These are phyloP conservation scores for Aphyosemion australe DNA, from an alignment of 2,113 vertebrate genomes.

Conservation along the genomic window DNA sequence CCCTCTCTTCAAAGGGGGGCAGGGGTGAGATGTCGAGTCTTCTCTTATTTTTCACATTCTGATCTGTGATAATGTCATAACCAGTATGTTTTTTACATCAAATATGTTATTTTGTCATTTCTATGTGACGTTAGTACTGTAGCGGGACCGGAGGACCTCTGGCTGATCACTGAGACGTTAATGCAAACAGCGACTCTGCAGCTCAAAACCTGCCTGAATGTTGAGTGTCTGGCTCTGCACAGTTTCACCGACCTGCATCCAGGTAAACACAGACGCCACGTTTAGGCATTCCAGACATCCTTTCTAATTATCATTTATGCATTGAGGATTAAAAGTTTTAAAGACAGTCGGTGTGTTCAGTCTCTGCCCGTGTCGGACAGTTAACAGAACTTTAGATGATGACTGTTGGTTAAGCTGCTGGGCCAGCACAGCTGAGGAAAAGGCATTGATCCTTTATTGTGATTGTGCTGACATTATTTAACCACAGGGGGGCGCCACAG, in stretches of 20 bases:
- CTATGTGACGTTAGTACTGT: constrained; percentile 78
- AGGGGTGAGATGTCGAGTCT: constrained; percentile 81
- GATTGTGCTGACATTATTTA: background rate
- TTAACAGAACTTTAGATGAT: too few species aligned
- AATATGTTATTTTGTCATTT: too few species aligned
- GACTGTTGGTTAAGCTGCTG: too few species aligned
- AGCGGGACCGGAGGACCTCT: constrained; percentile 92
- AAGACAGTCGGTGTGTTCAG: too few species aligned
- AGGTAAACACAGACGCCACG: constrained; percentile 75
- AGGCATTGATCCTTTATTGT: background rate
- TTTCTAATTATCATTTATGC: too few species aligned
- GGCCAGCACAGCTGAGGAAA: too few species aligned
- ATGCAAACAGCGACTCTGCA: constrained; percentile 90
- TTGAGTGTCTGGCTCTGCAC: constrained; percentile 91
- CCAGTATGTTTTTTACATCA: too few species aligned
- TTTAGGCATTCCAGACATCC: too few species aligned
- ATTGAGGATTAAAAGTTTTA: too few species aligned
- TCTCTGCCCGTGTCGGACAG: too few species aligned
- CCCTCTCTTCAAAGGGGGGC: constrained; percentile 90
- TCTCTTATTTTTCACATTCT: background rate
- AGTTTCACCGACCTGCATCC: constrained; percentile 94
- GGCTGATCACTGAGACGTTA: constrained; percentile 89
- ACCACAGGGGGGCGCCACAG: constrained; percentile 5
- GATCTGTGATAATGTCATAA: too few species aligned
- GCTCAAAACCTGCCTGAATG: constrained; percentile 91